Conservation (phyloP, 1,140 invertebrate genomes). For the Euura saliciscinereae region DNA sequence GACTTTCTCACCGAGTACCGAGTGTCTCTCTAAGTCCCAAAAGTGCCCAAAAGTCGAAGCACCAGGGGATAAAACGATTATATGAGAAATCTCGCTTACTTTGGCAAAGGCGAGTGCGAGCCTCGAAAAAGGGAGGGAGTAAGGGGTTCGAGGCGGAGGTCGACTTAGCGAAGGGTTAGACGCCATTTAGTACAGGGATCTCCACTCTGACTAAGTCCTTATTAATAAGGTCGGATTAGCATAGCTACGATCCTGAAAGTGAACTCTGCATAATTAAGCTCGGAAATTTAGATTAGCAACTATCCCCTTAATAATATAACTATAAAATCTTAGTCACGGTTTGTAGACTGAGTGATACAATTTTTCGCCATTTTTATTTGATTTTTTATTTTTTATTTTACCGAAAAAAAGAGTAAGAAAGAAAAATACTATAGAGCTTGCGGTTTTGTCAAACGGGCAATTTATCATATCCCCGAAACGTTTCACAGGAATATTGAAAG, state of each 20-base stretch:
- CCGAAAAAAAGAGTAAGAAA: no score
- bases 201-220: conserved; percentile 44
- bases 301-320: background rate
- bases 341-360: no score
- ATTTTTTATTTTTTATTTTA: no score
- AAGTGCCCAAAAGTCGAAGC: conserved; percentile 29
- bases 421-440: no score
- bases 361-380: no score
- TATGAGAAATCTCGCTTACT: conserved; percentile 45
- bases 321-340: no score
- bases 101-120: conserved; percentile 18
- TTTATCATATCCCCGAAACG: background rate
- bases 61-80: conserved; percentile 47
- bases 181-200: conserved; percentile 41
- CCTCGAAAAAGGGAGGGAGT: conserved; percentile 22
- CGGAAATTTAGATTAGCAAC: conserved; percentile 36
- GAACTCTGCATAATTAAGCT: conserved; percentile 42
- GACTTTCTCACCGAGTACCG: background rate
- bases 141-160: conserved; percentile 32
- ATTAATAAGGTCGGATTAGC: conserved; percentile 53
- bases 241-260: conserved; percentile 40
- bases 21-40: conserved; percentile 15
- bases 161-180: conserved; percentile 42
- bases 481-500: conserved; percentile 6
- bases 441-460: background rate